Percentiles rank a stretch among this genome's conserved stretches.
phyloP scores from a whole-genome alignment of 2,888 invertebrate genomes.

The Incurvaria masculella region DNA sequence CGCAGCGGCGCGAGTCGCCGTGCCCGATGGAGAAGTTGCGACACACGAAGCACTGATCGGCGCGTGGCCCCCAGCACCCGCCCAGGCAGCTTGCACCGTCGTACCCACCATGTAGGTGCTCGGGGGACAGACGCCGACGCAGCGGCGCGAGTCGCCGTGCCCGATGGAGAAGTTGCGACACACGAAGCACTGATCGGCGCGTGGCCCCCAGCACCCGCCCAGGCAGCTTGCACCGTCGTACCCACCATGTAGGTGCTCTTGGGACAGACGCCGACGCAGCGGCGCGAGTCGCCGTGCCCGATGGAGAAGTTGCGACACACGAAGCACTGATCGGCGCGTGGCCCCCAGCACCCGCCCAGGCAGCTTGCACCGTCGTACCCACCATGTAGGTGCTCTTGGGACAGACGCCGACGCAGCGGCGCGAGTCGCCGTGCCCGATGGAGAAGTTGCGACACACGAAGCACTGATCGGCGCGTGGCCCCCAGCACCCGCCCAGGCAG shows the following conservation, averaged over 20 bases:
- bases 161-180: constrained; percentile 73
- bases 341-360: constrained; percentile 78
- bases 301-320: constrained; percentile 78
- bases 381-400: constrained; percentile 57
- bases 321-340: constrained; percentile 62
- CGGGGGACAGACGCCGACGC: constrained; percentile 65
- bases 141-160: constrained; percentile 50
- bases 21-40: constrained; percentile 64
- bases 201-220: constrained; percentile 75
- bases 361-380: too few species aligned
- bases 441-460: constrained; percentile 77
- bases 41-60: constrained; percentile 77
- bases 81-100: too few species aligned
- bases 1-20: constrained; percentile 56
- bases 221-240: too few species aligned
- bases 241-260: constrained; percentile 45
- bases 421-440: constrained; percentile 48
- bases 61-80: constrained; percentile 67
- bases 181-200: constrained; percentile 67
- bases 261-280: constrained; percentile 70
- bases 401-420: constrained; percentile 65
- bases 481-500: constrained; percentile 88
- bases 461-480: constrained; percentile 62
- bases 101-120: too few species aligned
- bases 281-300: constrained; percentile 45